A percentile compares a stretch with the other conserved stretches of the same genome.
Conservation (phyloP, 2,888 invertebrate species). For the Hyles lineata region DNA sequence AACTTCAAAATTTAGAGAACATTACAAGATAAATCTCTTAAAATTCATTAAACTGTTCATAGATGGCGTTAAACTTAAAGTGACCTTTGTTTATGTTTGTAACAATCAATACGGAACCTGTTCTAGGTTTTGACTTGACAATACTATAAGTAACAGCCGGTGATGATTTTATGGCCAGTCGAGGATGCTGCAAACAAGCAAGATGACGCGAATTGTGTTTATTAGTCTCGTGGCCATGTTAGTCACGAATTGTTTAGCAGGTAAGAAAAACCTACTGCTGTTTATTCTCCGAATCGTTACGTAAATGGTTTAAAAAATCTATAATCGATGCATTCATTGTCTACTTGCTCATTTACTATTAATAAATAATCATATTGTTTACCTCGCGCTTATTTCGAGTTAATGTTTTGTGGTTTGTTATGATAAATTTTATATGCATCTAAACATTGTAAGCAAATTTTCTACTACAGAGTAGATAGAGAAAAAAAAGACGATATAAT, state of each 20-base stretch:
- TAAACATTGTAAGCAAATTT: too few relatives aligned
- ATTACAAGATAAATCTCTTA: too few relatives aligned
- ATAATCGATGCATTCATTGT: background rate
- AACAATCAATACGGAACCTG: slow-evolving; percentile 8
- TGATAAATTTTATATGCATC: too few relatives aligned
- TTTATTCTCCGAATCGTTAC: background rate
- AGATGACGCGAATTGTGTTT: slow-evolving; percentile 44
- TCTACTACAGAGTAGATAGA: too few relatives aligned
- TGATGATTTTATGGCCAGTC: slow-evolving; percentile 7
- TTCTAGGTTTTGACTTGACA: background rate
- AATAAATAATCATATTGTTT: background rate
- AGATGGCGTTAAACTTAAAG: background rate
- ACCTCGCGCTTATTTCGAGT: background rate
- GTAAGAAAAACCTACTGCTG: slow-evolving; percentile 34
- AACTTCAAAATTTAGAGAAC: background rate
- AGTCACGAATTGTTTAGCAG: slow-evolving; percentile 33
- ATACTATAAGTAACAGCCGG: background rate
- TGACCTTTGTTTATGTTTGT: background rate
- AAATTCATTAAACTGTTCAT: background rate
- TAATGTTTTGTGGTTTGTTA: background rate
- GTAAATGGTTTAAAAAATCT: background rate
- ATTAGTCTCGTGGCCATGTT: slow-evolving; percentile 36
- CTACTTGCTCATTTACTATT: background rate
- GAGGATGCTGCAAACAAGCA: slow-evolving; percentile 22
- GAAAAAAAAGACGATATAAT: too few relatives aligned